phyloP scores from a whole-genome alignment of 2,888 invertebrate genomes.

The Himalopsyche japonica region DNA sequence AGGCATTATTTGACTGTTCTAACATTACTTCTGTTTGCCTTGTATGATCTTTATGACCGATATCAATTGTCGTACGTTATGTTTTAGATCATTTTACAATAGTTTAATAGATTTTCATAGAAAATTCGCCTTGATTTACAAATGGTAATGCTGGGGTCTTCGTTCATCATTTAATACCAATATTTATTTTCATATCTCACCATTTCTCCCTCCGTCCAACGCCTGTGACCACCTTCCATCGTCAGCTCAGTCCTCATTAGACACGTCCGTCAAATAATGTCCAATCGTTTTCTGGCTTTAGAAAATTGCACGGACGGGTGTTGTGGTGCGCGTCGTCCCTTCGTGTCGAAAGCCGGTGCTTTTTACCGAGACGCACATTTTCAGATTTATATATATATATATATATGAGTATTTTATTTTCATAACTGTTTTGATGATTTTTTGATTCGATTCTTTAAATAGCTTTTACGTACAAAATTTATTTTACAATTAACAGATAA shows the following conservation, averaged over 20 bases:
- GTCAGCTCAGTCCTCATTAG: constrained; percentile 33
- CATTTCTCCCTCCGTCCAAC: neutral
- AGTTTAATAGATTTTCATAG: too few relatives aligned
- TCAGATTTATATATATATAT: neutral
- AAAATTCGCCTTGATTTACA: too few relatives aligned
- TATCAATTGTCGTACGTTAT: too few relatives aligned
- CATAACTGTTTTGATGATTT: too few relatives aligned
- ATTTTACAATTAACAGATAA: too few relatives aligned
- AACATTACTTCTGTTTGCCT: too few relatives aligned
- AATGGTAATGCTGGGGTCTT: neutral
- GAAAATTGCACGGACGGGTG: neutral
- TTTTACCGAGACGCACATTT: neutral
- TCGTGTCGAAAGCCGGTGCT: neutral
- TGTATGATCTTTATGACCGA: too few relatives aligned
- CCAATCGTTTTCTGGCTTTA: constrained; percentile 23
- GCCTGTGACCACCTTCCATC: neutral
- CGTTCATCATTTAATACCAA: neutral
- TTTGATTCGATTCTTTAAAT: too few relatives aligned
- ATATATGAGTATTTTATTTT: neutral
- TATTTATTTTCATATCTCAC: neutral
- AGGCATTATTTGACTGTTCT: too few relatives aligned
- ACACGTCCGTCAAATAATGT: constrained; percentile 39
- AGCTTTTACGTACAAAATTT: too few relatives aligned
- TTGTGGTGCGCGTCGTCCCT: neutral
- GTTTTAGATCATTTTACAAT: too few relatives aligned